Percentiles rank a stretch among this genome's conserved stretches.
Evolutionary conservation across 1,140 invertebrate genomes (phyloP).

Genomic region (Physella acuta): DNA sequence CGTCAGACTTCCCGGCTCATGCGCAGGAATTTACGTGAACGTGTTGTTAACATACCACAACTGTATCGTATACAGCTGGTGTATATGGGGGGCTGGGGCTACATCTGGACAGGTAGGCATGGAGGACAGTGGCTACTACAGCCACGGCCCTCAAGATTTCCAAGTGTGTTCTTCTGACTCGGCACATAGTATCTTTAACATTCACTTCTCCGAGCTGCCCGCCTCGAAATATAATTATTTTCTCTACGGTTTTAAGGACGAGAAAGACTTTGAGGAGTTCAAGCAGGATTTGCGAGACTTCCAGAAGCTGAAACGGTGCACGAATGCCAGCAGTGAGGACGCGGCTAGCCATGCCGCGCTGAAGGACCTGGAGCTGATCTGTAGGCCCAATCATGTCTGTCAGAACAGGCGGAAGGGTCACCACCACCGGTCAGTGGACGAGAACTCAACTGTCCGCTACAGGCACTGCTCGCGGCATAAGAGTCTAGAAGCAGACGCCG

Average conservation of each 20-base stretch:
- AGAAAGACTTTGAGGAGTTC: conserved; percentile 55
- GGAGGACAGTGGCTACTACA: conserved; percentile 23
- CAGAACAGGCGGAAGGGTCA: not conserved
- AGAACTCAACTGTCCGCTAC: not conserved
- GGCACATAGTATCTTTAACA: conserved; percentile 37
- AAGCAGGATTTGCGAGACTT: conserved; percentile 48
- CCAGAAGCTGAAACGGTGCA: conserved; percentile 27
- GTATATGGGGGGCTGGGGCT: not conserved
- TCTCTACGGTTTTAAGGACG: conserved; percentile 46
- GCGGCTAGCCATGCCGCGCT: not conserved
- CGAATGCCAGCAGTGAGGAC: conserved; percentile 16
- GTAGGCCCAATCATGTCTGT: conserved; percentile 9
- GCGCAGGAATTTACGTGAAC: too few species aligned
- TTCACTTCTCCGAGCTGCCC: conserved; percentile 40
- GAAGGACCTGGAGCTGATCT: conserved; percentile 17
- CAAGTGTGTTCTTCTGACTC: not conserved
- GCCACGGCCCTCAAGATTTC: conserved; percentile 4
- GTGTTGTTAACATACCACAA: too few species aligned
- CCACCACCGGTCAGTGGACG: not conserved
- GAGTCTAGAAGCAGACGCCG: not conserved
- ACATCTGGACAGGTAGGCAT: conserved; percentile 9
- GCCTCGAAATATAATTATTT: conserved; percentile 39
- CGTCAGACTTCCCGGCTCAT: too few species aligned
- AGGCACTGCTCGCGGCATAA: not conserved
- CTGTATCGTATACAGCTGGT: too few species aligned